A percentile compares a stretch with the other conserved stretches of the same genome.
These are phyloP conservation scores for Nipponia nippon DNA, from an alignment of 2,113 vertebrate species.

Conservation along the genomic window DNA sequence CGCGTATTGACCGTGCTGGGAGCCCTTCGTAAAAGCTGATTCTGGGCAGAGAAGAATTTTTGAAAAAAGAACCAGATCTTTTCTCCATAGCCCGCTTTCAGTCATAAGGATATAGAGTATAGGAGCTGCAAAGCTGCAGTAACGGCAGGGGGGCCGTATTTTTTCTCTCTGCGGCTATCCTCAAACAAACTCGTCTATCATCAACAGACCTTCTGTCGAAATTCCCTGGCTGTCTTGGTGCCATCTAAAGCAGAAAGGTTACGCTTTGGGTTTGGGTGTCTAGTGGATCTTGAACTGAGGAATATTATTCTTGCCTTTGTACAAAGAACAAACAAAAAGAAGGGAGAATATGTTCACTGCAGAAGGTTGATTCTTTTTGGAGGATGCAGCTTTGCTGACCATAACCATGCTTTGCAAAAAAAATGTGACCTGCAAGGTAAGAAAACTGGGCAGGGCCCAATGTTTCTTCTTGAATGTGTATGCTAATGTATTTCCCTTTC, in stretches of 20 bases:
- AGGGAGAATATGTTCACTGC: background rate
- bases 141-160: fast-evolving
- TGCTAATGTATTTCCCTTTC: background rate
- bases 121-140: background rate
- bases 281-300: background rate
- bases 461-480: background rate
- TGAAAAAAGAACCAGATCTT: background rate
- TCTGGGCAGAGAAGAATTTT: background rate
- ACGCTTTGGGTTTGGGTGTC: background rate
- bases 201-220: background rate
- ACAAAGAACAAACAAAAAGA: background rate
- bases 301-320: background rate
- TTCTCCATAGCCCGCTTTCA: background rate
- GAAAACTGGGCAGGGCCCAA: background rate
- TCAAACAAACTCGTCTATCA: background rate
- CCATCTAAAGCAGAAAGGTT: background rate
- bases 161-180: background rate
- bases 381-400: background rate
- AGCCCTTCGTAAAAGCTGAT: background rate
- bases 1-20: background rate
- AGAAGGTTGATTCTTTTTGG: background rate
- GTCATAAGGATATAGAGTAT: fast-evolving
- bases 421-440: background rate
- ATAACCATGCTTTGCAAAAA: background rate
- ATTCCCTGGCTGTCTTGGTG: background rate